Evolutionary conservation across 92 coral and sea anemone genomes (phyloP).

Genomic region (Scolanthus callimorphus): DNA sequence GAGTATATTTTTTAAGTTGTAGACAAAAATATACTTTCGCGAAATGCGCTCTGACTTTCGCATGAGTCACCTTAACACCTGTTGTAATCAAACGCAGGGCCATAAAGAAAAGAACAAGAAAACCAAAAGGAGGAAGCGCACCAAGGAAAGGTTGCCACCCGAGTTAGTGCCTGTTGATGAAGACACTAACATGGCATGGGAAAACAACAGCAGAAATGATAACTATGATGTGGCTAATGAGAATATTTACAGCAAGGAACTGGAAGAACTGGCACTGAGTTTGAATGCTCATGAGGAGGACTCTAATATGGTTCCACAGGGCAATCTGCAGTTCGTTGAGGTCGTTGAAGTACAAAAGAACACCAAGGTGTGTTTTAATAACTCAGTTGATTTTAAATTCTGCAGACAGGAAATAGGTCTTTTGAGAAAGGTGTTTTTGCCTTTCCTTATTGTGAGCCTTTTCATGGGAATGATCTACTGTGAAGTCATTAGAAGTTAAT

Average conservation of each 20-base stretch:
- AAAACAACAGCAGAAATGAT: conserved; percentile 34
- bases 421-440: too few species aligned
- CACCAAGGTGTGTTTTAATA: conserved; percentile 78
- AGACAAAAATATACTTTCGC: too few species aligned
- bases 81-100: too few species aligned
- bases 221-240: conserved; percentile 80
- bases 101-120: conserved; percentile 79
- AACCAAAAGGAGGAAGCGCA: conserved; percentile 67
- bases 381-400: too few species aligned
- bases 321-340: conserved; percentile 77
- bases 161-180: conserved; percentile 80
- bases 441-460: too few species aligned
- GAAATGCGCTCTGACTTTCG: too few species aligned
- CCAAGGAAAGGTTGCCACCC: conserved; percentile 31
- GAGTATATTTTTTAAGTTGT: too few species aligned
- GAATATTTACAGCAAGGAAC: conserved; percentile 65
- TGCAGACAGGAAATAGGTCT: too few species aligned
- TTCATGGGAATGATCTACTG: too few species aligned
- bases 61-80: too few species aligned
- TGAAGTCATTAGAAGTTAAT: too few species aligned
- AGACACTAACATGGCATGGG: conserved; percentile 94
- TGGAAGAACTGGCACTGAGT: conserved; percentile 50
- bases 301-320: conserved; percentile 32
- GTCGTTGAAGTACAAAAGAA: conserved; percentile 87
- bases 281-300: conserved; percentile 28